phyloP scores from a whole-genome alignment of 2,888 invertebrate species.

The Lacanobia oleracea region DNA sequence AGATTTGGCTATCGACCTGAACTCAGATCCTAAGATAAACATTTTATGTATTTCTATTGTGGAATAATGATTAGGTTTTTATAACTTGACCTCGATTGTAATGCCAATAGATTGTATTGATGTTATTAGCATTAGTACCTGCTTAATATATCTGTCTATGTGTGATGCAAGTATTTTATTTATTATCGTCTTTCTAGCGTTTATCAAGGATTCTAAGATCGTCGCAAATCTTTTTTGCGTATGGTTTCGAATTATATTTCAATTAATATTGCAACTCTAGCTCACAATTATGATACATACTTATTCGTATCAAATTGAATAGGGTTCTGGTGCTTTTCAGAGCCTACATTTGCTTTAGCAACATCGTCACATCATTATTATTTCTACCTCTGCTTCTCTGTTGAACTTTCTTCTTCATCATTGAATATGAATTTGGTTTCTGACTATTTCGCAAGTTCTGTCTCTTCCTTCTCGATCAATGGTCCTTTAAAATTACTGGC shows the following conservation, averaged over 20 bases:
- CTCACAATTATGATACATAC: too few relatives aligned
- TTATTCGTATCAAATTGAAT: not conserved
- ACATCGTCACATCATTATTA: not conserved
- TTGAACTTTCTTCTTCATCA: not conserved
- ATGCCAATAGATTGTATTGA: constrained; percentile 50
- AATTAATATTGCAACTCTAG: not conserved
- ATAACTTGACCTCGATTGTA: constrained; percentile 56
- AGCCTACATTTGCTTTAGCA: not conserved
- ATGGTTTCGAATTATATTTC: not conserved
- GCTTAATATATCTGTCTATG: constrained; percentile 18
- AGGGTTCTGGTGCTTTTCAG: not conserved
- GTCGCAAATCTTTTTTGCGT: not conserved
- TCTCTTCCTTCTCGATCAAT: not conserved
- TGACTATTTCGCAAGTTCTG: not conserved
- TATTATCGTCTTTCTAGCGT: constrained; percentile 1
- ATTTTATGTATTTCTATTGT: constrained; percentile 49
- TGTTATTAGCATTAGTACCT: constrained; percentile 37
- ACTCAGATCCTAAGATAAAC: constrained; percentile 53
- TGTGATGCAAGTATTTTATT: constrained; percentile 26
- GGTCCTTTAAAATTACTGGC: not conserved
- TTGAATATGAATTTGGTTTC: not conserved
- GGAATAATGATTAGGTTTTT: constrained; percentile 60
- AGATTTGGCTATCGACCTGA: constrained; percentile 55
- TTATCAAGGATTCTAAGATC: constrained; percentile 20
- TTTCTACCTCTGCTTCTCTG: not conserved